Conservation (phyloP, 2,888 invertebrate genomes). For the Aromia moschata region DNA sequence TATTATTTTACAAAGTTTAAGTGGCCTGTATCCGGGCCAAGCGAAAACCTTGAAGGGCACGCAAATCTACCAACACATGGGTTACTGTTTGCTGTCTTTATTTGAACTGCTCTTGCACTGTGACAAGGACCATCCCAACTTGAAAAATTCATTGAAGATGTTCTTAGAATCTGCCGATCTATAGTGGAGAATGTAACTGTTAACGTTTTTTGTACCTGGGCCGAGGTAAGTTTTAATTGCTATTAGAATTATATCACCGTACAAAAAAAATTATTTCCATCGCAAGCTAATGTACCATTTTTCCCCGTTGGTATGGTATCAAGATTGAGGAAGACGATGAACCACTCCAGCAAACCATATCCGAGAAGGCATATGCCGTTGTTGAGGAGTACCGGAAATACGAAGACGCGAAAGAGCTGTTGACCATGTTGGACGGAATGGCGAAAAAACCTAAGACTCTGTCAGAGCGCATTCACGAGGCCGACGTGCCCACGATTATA, state of each 20-base stretch:
- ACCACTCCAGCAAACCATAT: constrained; percentile 52
- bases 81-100: constrained; percentile 49
- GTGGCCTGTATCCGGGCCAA: constrained; percentile 46
- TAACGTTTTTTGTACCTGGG: constrained; percentile 57
- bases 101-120: constrained; percentile 49
- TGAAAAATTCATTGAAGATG: constrained; percentile 45
- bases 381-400: constrained; percentile 54
- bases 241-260: not conserved
- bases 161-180: constrained; percentile 45
- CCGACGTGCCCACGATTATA: constrained; percentile 53
- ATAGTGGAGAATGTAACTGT: constrained; percentile 54
- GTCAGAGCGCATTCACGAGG: constrained; percentile 52
- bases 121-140: constrained; percentile 36
- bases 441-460: constrained; percentile 57
- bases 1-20: constrained; percentile 49
- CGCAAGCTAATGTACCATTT: not conserved
- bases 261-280: not conserved
- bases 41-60: constrained; percentile 42
- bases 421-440: constrained; percentile 51
- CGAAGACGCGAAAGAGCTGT: constrained; percentile 50
- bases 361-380: constrained; percentile 53
- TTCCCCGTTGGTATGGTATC: too few species aligned
- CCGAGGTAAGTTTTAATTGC: constrained; percentile 59
- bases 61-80: constrained; percentile 54
- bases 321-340: constrained; percentile 50